phyloP scores from a whole-genome alignment of 92 coral and sea anemone species.

The Parazoanthus darwini region DNA sequence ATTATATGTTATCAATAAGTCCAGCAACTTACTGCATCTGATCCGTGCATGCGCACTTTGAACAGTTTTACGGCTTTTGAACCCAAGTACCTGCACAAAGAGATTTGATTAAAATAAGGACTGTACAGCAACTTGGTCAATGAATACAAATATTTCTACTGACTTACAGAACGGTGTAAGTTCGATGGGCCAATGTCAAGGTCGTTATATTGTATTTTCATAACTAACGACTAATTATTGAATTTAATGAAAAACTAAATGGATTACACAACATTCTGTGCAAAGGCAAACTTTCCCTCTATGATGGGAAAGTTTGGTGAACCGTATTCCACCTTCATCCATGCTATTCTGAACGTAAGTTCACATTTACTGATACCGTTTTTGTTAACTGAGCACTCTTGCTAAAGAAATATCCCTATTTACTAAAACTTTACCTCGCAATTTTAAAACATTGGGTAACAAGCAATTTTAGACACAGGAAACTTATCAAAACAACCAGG shows the following conservation, averaged over 20 bases:
- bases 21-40: slow-evolving; percentile 83
- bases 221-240: no score
- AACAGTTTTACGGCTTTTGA: slow-evolving; percentile 96
- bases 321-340: neutral
- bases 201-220: no score
- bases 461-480: no score
- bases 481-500: no score
- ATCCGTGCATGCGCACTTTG: slow-evolving; percentile 95
- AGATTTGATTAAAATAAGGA: neutral
- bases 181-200: neutral
- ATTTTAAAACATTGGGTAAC: no score
- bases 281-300: no score
- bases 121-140: neutral
- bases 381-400: no score
- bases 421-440: no score
- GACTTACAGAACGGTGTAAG: neutral
- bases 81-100: slow-evolving; percentile 81
- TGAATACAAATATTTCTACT: neutral
- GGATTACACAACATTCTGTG: no score
- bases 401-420: no score
- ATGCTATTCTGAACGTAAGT: neutral
- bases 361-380: no score
- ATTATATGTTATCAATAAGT: neutral
- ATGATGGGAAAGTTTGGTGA: neutral
- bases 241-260: neutral